Percentiles rank a stretch among this genome's conserved stretches.
These are phyloP conservation scores for Takifugu bimaculatus DNA, from an alignment of 2,113 vertebrate genomes.

Conservation along the genomic window DNA sequence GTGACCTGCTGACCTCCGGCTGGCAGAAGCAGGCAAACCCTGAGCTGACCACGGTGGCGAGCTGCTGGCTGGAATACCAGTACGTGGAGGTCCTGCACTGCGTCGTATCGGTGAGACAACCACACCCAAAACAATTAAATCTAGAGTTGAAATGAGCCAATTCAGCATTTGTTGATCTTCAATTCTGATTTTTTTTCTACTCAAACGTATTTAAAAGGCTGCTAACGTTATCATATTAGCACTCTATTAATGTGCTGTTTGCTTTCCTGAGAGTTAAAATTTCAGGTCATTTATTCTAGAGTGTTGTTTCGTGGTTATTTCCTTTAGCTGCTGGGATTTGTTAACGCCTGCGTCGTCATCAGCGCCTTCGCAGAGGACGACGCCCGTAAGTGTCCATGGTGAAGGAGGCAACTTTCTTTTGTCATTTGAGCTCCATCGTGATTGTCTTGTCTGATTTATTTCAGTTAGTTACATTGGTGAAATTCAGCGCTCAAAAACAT, in stretches of 20 bases:
- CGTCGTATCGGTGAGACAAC: slow-evolving; percentile 75
- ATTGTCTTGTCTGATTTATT: slow-evolving; percentile 36
- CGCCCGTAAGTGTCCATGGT: slow-evolving; percentile 78
- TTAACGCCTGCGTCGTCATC: slow-evolving; percentile 80
- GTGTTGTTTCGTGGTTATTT: not conserved
- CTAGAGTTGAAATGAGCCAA: too few species aligned
- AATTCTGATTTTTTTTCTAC: too few species aligned
- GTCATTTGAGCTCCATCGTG: not conserved
- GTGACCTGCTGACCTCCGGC: slow-evolving; percentile 60
- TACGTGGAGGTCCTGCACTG: slow-evolving; percentile 86
- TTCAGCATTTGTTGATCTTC: too few species aligned
- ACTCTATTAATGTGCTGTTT: too few species aligned
- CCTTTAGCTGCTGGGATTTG: slow-evolving; percentile 80
- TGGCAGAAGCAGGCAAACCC: slow-evolving; percentile 74
- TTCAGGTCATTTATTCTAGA: too few species aligned
- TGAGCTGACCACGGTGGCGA: slow-evolving; percentile 72
- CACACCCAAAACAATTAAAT: not conserved
- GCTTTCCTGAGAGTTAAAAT: too few species aligned
- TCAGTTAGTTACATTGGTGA: slow-evolving; percentile 84
- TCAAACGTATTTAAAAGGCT: too few species aligned
- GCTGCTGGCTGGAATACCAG: slow-evolving; percentile 81
- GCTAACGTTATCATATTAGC: too few species aligned
- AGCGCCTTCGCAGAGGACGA: slow-evolving; percentile 81
- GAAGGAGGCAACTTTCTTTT: not conserved
- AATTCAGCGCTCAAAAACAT: slow-evolving; percentile 68